Conservation (phyloP, 2,113 vertebrate species). For the Thunnus thynnus region DNA sequence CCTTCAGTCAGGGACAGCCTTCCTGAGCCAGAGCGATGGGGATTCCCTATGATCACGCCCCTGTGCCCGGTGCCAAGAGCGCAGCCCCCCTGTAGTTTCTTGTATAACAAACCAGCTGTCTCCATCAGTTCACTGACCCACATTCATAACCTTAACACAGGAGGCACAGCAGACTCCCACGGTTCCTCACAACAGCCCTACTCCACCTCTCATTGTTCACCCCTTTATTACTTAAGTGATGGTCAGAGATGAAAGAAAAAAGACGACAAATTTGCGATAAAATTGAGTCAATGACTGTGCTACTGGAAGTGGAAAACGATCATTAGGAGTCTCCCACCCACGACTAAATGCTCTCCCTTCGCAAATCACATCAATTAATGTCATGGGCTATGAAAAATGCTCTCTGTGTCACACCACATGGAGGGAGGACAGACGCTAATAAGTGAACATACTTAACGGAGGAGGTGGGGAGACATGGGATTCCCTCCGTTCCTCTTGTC, state of each 20-base stretch:
- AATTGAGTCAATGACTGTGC: conserved; percentile 83
- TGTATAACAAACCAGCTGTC: conserved; percentile 85
- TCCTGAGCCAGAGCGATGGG: conserved; percentile 77
- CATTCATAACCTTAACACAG: conserved; percentile 78
- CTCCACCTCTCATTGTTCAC: conserved; percentile 69
- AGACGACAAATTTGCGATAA: conserved; percentile 77
- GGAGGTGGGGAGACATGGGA: conserved; percentile 80
- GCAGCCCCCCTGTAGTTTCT: conserved; percentile 74
- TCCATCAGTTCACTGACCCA: conserved; percentile 83
- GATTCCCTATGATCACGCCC: conserved; percentile 83
- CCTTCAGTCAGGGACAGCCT: conserved; percentile 72
- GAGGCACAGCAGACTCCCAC: conserved; percentile 67
- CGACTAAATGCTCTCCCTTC: conserved; percentile 81
- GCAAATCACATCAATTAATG: conserved; percentile 88
- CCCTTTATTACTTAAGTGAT: conserved; percentile 65
- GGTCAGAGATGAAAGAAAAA: conserved; percentile 82
- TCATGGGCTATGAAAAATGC: conserved; percentile 84
- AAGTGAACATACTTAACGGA: conserved; percentile 81
- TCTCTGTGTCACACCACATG: conserved; percentile 81
- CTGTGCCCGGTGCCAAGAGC: conserved; percentile 75
- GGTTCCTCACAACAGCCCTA: conserved; percentile 50
- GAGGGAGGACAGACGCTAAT: conserved; percentile 81
- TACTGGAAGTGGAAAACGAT: conserved; percentile 87
- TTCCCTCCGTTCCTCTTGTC: conserved; percentile 69
- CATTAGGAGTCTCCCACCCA: conserved; percentile 88